Percentiles rank a stretch among this genome's conserved stretches.
These are phyloP conservation scores for Microplitis deprimator DNA, from an alignment of 2,888 invertebrate genomes.

Conservation along the genomic window DNA sequence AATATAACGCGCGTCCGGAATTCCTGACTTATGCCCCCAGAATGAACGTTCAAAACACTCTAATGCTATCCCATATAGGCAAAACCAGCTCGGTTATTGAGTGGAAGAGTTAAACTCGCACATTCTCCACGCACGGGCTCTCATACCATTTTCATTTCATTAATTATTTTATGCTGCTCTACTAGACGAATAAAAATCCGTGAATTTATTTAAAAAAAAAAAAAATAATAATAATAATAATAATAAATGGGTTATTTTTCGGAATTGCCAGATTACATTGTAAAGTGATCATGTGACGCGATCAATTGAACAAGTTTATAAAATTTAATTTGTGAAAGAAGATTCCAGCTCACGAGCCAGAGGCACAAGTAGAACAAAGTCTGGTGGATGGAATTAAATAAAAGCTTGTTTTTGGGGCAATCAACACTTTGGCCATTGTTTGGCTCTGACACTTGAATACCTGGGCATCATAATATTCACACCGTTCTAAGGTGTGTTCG, in stretches of 20 bases:
- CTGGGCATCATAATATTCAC: slow-evolving; percentile 71
- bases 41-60: slow-evolving; percentile 31
- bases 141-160: neutral
- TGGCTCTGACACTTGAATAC: slow-evolving; percentile 66
- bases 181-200: too few relatives aligned
- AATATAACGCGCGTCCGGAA: slow-evolving; percentile 71
- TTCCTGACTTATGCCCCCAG: slow-evolving; percentile 68
- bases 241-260: too few relatives aligned
- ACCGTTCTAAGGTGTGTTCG: slow-evolving; percentile 62
- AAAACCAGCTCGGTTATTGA: slow-evolving; percentile 13
- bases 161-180: neutral
- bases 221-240: too few relatives aligned
- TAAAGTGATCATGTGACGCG: neutral
- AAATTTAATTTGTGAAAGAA: slow-evolving; percentile 2
- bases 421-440: slow-evolving; percentile 68
- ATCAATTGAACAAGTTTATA: neutral
- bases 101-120: neutral
- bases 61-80: neutral
- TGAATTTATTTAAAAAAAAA: too few relatives aligned
- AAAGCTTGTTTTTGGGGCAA: slow-evolving; percentile 67
- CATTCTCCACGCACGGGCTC: neutral
- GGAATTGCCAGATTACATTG: too few relatives aligned
- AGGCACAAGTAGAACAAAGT: slow-evolving; percentile 43
- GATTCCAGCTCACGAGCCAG: slow-evolving; percentile 45
- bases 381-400: slow-evolving; percentile 47